Base-by-base conservation (phyloP, 2,113 vertebrate genomes). In the Chionomys nivalis region DNA sequence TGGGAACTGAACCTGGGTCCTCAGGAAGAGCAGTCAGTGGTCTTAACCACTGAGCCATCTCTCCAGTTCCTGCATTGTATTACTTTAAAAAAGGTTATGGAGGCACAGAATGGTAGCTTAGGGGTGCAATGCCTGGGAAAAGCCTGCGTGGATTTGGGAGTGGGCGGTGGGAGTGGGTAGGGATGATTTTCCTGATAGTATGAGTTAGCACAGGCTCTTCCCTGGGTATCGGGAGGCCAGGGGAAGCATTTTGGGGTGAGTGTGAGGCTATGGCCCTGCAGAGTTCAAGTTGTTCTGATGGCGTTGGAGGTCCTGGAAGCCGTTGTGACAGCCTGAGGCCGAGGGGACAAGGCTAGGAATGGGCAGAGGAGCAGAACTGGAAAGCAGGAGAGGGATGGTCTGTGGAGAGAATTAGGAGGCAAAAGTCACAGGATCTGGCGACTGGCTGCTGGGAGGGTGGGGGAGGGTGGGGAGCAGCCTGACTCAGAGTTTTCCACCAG, bases 401-500 rank as follows among this genome's bases (percentile, higher is more conserved):
- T 31, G 49, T 4, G 82, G 7, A 70, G 92, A 52, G 55, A 47
- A 7, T 91, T 31, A 76, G 79, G 87, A 96, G 91, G 47, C 94
- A 89, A 4, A n/a, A 70, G 77, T 91, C 87, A 77, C 76, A 47
- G 81, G 75, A 39, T 47, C 68, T 97, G 97, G 96, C 87, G 65
- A 7, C 49, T 47, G n/a, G 49, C 21, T 83, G 87, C 8, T 14
- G 31, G 72, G 77, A 76, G 55, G 89, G 94, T 79, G 92, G 44
- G 92, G 77, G 95, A 90, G 89, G 89, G 65, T 36, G 8, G 87
- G 95, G 93, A 96, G 95, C 85, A 8, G 24, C 4, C 72, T 98
- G 97, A 97, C 94, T 98, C 95, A 96, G 93, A 96, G 88, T 96
- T 97, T 98, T 96, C 96, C 96, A 92, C 70, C 0, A 0, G 39